Evolutionary conservation across 2,113 vertebrate species (phyloP).

Genomic region (Tinamus guttatus): DNA sequence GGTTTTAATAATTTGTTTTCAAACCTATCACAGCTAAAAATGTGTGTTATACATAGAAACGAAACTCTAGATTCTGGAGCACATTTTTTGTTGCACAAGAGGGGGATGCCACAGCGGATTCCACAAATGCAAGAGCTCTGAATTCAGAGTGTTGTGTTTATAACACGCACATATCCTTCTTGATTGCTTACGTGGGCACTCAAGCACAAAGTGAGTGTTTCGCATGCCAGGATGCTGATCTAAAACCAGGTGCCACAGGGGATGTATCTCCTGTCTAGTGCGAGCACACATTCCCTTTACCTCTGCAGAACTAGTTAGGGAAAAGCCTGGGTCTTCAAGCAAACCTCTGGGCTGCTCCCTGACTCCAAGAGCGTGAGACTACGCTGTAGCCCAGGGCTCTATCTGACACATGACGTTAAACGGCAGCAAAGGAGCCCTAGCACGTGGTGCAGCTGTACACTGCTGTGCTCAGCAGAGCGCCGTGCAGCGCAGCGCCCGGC

Average conservation of each 20-base stretch:
- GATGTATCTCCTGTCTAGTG: not conserved
- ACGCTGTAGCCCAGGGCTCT: accelerated
- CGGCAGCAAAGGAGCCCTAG: not conserved
- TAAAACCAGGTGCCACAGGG: not conserved
- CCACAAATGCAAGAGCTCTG: not conserved
- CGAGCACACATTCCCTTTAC: not conserved
- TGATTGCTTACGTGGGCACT: not conserved
- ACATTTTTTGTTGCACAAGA: accelerated
- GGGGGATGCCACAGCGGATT: not conserved
- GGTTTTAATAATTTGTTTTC: not conserved
- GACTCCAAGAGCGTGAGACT: accelerated
- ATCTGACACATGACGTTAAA: not conserved
- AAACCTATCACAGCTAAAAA: not conserved
- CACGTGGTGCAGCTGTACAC: accelerated
- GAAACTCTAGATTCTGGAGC: not conserved
- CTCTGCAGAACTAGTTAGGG: not conserved
- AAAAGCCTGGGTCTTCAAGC: not conserved
- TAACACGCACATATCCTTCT: not conserved
- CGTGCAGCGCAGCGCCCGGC: too few relatives aligned
- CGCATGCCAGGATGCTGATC: not conserved
- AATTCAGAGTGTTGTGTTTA: not conserved
- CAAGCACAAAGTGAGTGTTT: accelerated
- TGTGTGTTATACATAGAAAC: not conserved
- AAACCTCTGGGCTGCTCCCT: not conserved
- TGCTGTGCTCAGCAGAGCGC: not conserved